Percentiles rank a stretch among this genome's conserved stretches.
These are phyloP conservation scores for Xenopus borealis DNA, from an alignment of 2,113 vertebrate genomes.

Conservation along the genomic window DNA sequence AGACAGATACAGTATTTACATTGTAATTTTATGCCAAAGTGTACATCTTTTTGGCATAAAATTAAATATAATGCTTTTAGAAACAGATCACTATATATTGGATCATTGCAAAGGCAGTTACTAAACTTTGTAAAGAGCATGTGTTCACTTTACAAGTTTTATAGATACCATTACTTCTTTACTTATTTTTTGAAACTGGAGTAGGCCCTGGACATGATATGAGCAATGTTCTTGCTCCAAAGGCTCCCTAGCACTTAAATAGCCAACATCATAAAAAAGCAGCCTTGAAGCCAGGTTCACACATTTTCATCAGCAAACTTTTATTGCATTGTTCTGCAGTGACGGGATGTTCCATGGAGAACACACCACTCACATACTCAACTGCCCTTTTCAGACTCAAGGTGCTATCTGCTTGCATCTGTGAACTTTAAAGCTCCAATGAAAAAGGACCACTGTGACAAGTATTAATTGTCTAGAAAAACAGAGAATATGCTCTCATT, in stretches of 20 bases:
- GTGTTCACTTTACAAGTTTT: constrained; percentile 20
- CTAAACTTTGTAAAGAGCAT: constrained; percentile 31
- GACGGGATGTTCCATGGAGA: constrained; percentile 52
- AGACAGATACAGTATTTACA: no score
- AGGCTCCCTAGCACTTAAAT: constrained; percentile 52
- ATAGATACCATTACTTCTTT: constrained; percentile 17
- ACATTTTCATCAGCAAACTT: constrained; percentile 60
- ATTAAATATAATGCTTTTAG: no score
- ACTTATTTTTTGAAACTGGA: constrained; percentile 30
- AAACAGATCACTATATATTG: background rate
- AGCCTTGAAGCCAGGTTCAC: constrained; percentile 54
- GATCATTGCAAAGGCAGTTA: constrained; percentile 23
- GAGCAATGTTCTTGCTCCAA: constrained; percentile 43
- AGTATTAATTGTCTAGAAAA: background rate
- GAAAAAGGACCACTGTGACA: background rate
- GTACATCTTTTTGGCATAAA: no score
- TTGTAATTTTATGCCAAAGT: no score
- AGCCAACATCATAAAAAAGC: constrained; percentile 53
- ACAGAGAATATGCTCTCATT: background rate
- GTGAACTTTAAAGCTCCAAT: background rate
- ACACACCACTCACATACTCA: constrained; percentile 33
- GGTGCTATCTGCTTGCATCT: background rate
- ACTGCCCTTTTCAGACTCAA: constrained; percentile 7
- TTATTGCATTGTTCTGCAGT: constrained; percentile 57
- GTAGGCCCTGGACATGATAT: constrained; percentile 40